A percentile compares a stretch with the other conserved stretches of the same genome.
Conservation (phyloP, 1,140 invertebrate genomes). For the Tetragnatha versicolor region DNA sequence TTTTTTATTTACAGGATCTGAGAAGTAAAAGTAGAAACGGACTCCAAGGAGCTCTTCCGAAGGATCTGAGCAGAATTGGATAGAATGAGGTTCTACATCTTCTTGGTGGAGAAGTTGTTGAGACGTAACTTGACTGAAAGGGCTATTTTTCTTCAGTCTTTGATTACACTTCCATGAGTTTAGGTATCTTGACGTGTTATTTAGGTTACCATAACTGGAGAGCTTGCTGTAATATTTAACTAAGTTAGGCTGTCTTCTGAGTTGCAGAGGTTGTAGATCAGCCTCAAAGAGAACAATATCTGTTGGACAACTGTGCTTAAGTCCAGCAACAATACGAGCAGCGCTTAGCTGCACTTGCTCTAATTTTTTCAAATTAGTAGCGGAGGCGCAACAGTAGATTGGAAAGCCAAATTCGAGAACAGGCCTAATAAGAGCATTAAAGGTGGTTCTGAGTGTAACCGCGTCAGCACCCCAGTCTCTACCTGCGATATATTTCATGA, state of each 20-base stretch:
- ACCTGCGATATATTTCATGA: constrained; percentile 2
- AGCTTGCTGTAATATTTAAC: constrained; percentile 4
- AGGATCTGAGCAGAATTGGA: too few relatives aligned
- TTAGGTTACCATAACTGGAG: background rate
- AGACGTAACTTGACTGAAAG: too few relatives aligned
- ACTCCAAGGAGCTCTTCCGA: too few relatives aligned
- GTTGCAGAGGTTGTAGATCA: background rate
- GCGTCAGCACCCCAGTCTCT: constrained; percentile 11
- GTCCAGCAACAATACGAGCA: background rate
- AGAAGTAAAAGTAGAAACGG: too few relatives aligned
- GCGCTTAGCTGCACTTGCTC: background rate
- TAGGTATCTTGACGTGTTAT: too few relatives aligned
- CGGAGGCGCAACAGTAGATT: background rate
- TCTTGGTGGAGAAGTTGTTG: too few relatives aligned
- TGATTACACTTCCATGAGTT: too few relatives aligned
- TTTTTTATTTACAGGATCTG: too few relatives aligned
- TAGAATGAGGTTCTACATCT: too few relatives aligned
- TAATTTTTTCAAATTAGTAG: background rate
- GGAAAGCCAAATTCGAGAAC: constrained; percentile 3
- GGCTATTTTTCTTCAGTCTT: too few relatives aligned
- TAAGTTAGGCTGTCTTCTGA: background rate
- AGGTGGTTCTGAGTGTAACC: background rate
- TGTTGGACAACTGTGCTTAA: background rate
- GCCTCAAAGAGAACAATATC: constrained; percentile 4
- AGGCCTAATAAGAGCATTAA: constrained; percentile 2